Percentiles rank a stretch among this genome's conserved stretches.
Conservation (phyloP, 2,113 vertebrate species). For the Microtus ochrogaster region DNA sequence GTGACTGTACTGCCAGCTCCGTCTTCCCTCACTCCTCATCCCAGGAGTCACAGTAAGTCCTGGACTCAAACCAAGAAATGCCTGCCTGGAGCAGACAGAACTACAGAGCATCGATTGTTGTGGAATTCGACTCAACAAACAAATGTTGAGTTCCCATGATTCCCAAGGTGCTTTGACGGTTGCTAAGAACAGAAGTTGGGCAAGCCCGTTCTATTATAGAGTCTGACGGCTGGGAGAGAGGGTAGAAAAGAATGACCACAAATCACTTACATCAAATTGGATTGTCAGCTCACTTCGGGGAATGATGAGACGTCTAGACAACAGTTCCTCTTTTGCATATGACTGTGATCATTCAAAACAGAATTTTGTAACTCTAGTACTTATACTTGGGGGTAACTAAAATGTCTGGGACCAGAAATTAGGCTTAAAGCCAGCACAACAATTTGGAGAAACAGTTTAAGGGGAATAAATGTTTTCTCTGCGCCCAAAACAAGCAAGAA, state of each 20-base stretch:
- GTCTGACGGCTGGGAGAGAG: not conserved
- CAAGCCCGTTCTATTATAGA: not conserved
- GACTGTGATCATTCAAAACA: not conserved
- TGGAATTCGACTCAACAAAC: slow-evolving; percentile 28
- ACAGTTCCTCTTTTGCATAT: slow-evolving; percentile 41
- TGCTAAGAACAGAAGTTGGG: not conserved
- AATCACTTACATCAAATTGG: not conserved
- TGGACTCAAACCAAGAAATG: not conserved
- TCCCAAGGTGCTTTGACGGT: not conserved
- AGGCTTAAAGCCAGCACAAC: slow-evolving; percentile 10
- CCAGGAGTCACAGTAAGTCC: not conserved
- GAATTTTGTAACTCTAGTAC: slow-evolving; percentile 35
- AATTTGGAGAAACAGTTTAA: slow-evolving; percentile 33
- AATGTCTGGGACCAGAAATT: slow-evolving; percentile 22
- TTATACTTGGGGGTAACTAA: not conserved
- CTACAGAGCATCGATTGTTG: slow-evolving; percentile 21
- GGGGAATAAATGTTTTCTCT: not conserved
- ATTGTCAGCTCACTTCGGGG: not conserved
- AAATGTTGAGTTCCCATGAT: not conserved
- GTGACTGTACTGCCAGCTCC: not conserved
- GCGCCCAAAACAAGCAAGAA: not conserved
- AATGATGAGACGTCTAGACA: not conserved
- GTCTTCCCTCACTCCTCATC: not conserved
- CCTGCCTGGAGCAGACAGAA: not conserved
- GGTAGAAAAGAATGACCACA: not conserved